phyloP scores from a whole-genome alignment of 2,888 invertebrate genomes.

The Sarcophaga rosellei region DNA sequence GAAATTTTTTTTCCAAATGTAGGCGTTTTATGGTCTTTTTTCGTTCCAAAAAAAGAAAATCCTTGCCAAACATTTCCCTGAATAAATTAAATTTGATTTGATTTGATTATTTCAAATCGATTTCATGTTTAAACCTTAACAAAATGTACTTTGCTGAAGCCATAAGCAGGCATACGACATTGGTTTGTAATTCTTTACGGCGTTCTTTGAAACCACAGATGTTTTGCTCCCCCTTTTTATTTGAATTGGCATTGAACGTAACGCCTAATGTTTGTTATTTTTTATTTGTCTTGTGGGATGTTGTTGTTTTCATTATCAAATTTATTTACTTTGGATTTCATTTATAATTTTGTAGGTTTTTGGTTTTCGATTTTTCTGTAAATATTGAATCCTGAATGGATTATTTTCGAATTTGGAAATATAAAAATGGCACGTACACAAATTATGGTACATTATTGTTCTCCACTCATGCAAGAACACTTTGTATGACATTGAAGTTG shows the following conservation, averaged over 20 bases:
- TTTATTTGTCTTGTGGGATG: not conserved
- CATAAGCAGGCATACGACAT: too few species aligned
- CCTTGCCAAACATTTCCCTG: too few species aligned
- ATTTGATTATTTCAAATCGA: not conserved
- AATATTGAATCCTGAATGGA: not conserved
- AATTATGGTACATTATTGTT: not conserved
- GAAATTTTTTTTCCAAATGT: too few species aligned
- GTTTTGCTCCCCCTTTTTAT: too few species aligned
- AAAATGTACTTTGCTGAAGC: not conserved
- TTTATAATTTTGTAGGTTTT: not conserved
- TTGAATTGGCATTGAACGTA: too few species aligned
- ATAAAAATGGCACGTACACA: constrained; percentile 33
- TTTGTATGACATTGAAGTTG: not conserved
- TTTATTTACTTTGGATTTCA: constrained; percentile 7
- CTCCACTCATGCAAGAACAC: not conserved
- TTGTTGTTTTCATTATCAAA: not conserved
- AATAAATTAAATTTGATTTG: too few species aligned
- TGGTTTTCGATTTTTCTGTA: constrained; percentile 1
- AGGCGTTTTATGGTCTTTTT: too few species aligned
- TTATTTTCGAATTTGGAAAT: not conserved
- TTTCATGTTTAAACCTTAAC: not conserved
- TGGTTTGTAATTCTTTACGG: too few species aligned
- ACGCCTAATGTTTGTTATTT: too few species aligned
- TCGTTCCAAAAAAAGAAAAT: too few species aligned
- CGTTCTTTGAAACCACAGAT: too few species aligned